Evolutionary conservation across 1,140 invertebrate species (phyloP), one percentile per base, ranked within the genome.

Genomic region (Lepidurus arcticus): DNA sequence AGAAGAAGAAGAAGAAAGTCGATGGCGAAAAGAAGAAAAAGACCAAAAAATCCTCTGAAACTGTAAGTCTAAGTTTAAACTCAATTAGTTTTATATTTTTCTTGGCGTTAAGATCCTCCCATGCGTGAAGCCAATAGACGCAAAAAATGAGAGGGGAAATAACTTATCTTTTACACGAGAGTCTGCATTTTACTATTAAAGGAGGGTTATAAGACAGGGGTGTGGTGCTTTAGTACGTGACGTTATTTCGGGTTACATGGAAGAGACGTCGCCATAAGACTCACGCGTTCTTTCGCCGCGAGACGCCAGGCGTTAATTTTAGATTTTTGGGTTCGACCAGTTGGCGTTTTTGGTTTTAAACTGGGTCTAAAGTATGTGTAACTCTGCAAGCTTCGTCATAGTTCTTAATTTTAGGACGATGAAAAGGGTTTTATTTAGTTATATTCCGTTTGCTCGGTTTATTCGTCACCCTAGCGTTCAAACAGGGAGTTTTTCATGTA

Each of bases 1-100:
- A 65, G 53, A 65, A 65, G 21, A 65, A 65, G 53, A 65, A 65
- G 53, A 65, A 65, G 53, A 65, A 65, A 65, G 53, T 65, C 53
- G 53, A 65, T 21, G n/a, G 53, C n/a, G 53, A 65, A 13, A 65
- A 65, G 53, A 65, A 21, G 21, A 65, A 65, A 21, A 65, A 65
- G 53, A 65, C 53, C 16, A 65, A 65, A 16, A 65, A 65, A 16
- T 65, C 53, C 53, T 65, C 53, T 21, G 53, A 65, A 13, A 9
- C 21, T 21, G 53, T 65, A 65, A 65, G 53, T 65, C 7, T n/a
- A 34, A 34, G 34, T 34, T 34, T 34, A 4, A 34, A 34, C 34
- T 34, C 34, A 26, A 34, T 34, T 34, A 34, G 34, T 34, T 34
- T 34, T 34, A 34, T 34, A 34, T 34, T 34, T 34, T 34, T 34